Percentiles rank a stretch among this genome's conserved stretches.
These are phyloP conservation scores for Halcyon leucocephala DNA, from an alignment of 2,797 vertebrate genomes.

Conservation along the genomic window DNA sequence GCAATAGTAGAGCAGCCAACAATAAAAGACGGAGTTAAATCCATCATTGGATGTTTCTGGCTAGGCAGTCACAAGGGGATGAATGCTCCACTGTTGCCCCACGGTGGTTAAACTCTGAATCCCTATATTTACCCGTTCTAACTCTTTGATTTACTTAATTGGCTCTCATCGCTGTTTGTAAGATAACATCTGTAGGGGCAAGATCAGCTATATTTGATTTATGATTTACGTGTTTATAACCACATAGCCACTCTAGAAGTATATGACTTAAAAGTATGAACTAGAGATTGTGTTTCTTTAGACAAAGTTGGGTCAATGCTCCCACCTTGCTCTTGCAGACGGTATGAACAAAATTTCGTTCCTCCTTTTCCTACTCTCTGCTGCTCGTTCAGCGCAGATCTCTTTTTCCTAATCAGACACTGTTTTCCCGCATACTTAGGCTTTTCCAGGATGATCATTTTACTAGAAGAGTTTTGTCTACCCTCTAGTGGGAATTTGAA, in stretches of 20 bases:
- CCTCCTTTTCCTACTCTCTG: not conserved
- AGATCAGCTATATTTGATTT: not conserved
- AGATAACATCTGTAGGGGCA: not conserved
- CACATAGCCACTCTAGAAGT: not conserved
- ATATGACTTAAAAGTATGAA: not conserved
- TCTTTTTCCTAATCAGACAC: not conserved
- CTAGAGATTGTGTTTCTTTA: not conserved
- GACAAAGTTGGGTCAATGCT: conserved; percentile 3
- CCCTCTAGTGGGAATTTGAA: conserved; percentile 73
- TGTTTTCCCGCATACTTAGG: fast-evolving
- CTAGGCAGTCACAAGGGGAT: not conserved
- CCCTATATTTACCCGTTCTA: not conserved
- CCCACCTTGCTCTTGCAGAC: not conserved
- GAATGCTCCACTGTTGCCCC: not conserved
- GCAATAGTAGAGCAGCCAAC: not conserved
- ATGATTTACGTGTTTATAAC: not conserved
- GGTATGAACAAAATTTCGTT: not conserved
- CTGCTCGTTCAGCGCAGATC: not conserved
- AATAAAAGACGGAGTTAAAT: not conserved
- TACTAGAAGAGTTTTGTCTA: conserved; percentile 33
- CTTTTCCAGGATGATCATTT: not conserved
- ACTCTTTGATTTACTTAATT: not conserved
- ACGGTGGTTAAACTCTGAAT: not conserved
- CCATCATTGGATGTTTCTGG: not conserved
- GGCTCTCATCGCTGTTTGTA: not conserved